phyloP scores from a whole-genome alignment of 2,888 invertebrate genomes.

The Zootermopsis nevadensis region DNA sequence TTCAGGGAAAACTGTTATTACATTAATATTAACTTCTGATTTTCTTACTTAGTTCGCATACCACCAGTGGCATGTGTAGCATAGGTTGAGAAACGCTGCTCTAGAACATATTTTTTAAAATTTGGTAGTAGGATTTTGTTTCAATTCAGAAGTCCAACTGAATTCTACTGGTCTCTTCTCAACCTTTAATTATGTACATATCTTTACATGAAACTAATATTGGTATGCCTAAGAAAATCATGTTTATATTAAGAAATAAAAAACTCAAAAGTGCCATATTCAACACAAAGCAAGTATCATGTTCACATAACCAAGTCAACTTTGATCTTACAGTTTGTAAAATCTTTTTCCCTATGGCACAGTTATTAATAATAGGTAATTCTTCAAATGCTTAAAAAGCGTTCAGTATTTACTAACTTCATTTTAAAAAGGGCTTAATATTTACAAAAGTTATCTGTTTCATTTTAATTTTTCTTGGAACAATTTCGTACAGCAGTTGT shows the following conservation, averaged over 20 bases:
- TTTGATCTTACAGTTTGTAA: neutral
- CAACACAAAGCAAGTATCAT: neutral
- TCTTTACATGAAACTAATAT: neutral
- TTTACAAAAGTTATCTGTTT: neutral
- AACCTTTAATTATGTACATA: too few relatives aligned
- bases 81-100: too few relatives aligned
- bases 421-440: neutral
- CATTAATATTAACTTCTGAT: too few relatives aligned
- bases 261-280: neutral
- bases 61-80: too few relatives aligned
- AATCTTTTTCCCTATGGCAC: neutral
- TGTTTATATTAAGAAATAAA: neutral
- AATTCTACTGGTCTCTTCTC: too few relatives aligned
- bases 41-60: too few relatives aligned
- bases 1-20: too few relatives aligned
- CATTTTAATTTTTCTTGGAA: neutral
- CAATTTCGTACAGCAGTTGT: neutral
- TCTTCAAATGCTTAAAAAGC: neutral
- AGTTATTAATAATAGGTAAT: neutral
- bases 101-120: too few relatives aligned
- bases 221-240: neutral
- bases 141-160: too few relatives aligned
- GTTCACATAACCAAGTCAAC: neutral
- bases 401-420: neutral
- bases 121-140: too few relatives aligned